Conservation (phyloP, 2,113 vertebrate genomes). For the Onychostruthus taczanowskii region DNA sequence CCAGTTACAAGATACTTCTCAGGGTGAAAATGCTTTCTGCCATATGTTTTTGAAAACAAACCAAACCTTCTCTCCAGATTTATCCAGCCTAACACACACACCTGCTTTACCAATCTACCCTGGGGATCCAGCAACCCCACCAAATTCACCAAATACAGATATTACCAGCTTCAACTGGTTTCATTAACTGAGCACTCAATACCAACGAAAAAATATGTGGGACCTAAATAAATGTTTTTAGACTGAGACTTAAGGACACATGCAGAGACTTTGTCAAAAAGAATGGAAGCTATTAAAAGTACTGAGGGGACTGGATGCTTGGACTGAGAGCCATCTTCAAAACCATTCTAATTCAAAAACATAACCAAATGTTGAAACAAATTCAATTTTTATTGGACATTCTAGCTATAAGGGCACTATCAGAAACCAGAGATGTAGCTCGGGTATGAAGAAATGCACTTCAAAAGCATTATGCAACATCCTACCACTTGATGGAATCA, state of each 20-base stretch:
- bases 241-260: neutral
- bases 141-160: neutral
- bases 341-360: neutral
- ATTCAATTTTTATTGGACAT: neutral
- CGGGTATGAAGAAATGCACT: neutral
- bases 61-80: neutral
- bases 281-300: neutral
- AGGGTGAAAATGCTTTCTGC: neutral
- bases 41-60: neutral
- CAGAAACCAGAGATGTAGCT: neutral
- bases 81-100: neutral
- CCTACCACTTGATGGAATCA: neutral
- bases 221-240: neutral
- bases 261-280: neutral
- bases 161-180: neutral
- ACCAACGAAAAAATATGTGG: neutral
- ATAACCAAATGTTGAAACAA: rapidly evolving
- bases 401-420: neutral
- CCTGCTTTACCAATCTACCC: neutral
- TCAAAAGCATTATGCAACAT: neutral
- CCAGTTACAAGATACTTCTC: neutral
- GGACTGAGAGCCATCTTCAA: neutral
- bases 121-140: rapidly evolving
- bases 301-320: neutral
- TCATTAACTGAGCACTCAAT: neutral